Base-by-base conservation (phyloP, 2,797 vertebrate species). In the Enteromius radiatus region DNA sequence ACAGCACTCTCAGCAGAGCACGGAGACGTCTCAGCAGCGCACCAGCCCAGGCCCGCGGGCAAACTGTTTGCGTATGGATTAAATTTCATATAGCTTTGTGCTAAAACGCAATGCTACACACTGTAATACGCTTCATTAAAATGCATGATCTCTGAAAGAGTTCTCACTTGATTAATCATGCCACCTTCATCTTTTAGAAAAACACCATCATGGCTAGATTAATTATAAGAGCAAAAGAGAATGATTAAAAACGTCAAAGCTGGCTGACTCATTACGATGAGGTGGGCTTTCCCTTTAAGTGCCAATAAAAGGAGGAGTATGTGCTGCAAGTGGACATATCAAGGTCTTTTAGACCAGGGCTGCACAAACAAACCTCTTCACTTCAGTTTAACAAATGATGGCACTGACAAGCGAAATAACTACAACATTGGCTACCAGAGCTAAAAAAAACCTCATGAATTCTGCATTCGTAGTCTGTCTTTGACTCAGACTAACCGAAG, bases 81-180 rank as follows among this genome's bases (percentile, higher is more conserved):
- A 45, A 43, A 76, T 63, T 81, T 73, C 21, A 64, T 49, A 61
- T 70, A 49, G 56, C 75, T 23, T 74, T 52, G 63, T 63, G 68
- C 49, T 74, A 43, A 65, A 81, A 54, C n/a, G 36, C 19, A 56
- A 14, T 70, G 28, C 21, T 31, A 31, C 59, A 31, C 41, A 76
- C 68, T n/a, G 54, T 64, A 65, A 81, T 68, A 56, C 26, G n/a
- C 10, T 67, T 82, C 73, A 86, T 87, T 87, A 82, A 84, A 86
- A 84, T 59, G 26, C n/a, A 73, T 26, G 36, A 74, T 77, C 69
- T 85, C 77, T 76, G 49, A 41, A 86, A 80, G 33, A 31, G 52
- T 65, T 43, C 75, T 67, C 49, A 12, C 47, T 45, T 59, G 56
- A 84, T 56, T 45, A 79, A 79, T 84, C 47, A 65, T 19, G 56